Evolutionary conservation across 2,797 vertebrate genomes (phyloP), one percentile per base, ranked within the genome.

Genomic region (Notamacropus eugenii): DNA sequence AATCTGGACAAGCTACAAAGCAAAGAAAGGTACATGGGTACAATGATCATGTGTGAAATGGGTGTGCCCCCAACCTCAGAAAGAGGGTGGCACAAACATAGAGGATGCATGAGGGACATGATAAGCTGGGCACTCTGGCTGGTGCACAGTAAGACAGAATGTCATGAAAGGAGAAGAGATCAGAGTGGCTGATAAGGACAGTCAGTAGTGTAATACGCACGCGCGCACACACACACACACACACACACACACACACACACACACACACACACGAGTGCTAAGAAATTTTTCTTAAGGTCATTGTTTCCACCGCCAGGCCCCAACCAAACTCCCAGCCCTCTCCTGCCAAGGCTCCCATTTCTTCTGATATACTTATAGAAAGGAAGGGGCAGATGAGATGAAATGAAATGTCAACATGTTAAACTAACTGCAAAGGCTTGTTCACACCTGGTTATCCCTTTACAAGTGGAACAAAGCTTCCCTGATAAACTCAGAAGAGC

Each of bases 1-100:
- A 95, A 99, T 99, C 99, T 99, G 99, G 10, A 99, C 99, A 96
- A 99, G 98, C 99, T 99, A 97, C 34, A 96, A 98, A 97, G 96
- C 90, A 96, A 67, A 57, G 95, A 96, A 40, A 54, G 50, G 96
- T 57, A 96, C 58, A 92, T 95, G 46, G 93, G 31, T 87, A 93
- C 16, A 1, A 10, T 54, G 10, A 92, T 1, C 19, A 28, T 24
- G 67, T 1, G 22, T 62, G 13, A 1, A 94, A 93, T 29, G 34
- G 57, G 52, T 19, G 19, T 91, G 94, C n/a, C 82, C 92, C 16
- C 14, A 54, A 22, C 8, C 62, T 3, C 94, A 92, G 16, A 93
- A 22, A 95, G 93, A 74, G 0, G 34, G 62, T 0, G 92, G 59
- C 50, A 90, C 55, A 10, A 57, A 34, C 16, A 82, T 28, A 91